phyloP scores from a whole-genome alignment of 2,797 vertebrate species.

The Poeciliopsis presidionis region DNA sequence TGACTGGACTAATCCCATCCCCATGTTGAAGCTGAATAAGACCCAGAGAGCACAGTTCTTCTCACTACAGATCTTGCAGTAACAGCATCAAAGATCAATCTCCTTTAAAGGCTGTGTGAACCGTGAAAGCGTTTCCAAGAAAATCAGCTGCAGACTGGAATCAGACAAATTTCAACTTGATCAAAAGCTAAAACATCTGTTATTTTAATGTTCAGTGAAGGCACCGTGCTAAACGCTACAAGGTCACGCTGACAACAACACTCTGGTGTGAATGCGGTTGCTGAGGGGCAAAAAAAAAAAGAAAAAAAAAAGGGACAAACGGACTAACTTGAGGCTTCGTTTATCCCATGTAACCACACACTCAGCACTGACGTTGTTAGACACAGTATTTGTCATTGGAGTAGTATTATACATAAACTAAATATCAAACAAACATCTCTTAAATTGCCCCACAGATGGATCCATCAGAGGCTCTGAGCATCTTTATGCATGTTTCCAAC shows the following conservation, averaged over 20 bases:
- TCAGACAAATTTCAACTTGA: not conserved
- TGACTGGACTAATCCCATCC: not conserved
- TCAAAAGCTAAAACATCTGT: not conserved
- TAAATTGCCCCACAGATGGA: not conserved
- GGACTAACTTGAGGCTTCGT: not conserved
- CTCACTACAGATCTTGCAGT: not conserved
- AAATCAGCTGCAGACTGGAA: not conserved
- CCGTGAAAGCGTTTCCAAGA: not conserved
- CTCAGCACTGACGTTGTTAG: not conserved
- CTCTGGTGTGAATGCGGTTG: not conserved
- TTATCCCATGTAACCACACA: not conserved
- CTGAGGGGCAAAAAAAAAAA: not conserved
- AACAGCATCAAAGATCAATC: not conserved
- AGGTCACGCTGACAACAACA: conserved; percentile 2
- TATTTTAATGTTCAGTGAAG: not conserved
- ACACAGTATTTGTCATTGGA: not conserved
- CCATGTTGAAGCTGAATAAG: not conserved
- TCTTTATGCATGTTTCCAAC: not conserved
- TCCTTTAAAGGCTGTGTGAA: not conserved
- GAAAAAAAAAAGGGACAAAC: not conserved
- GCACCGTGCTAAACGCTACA: not conserved
- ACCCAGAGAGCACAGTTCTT: not conserved
- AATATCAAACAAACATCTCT: not conserved
- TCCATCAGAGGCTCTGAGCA: not conserved
- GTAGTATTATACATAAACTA: not conserved